Conservation (phyloP, 2,888 invertebrate species). For the Agonopterix subpropinquella region DNA sequence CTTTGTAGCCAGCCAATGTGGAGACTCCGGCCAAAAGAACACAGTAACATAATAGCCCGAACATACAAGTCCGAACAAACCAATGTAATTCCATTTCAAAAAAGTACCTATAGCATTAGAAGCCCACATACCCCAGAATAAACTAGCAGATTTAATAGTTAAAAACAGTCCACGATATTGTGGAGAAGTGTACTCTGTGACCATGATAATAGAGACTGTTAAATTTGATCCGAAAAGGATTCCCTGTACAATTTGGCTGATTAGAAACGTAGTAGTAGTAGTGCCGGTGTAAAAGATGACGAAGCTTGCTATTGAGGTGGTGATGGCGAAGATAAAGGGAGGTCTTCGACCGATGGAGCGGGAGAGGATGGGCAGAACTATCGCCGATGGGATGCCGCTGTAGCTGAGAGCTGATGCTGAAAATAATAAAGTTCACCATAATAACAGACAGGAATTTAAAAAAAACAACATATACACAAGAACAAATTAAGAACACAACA, state of each 20-base stretch:
- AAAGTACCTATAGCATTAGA: constrained; percentile 18
- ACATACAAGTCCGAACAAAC: constrained; percentile 11
- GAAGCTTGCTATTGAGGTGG: constrained; percentile 7
- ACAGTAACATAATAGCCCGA: constrained; percentile 10
- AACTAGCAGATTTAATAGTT: constrained; percentile 14
- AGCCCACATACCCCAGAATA: constrained; percentile 15
- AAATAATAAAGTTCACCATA: constrained; percentile 3
- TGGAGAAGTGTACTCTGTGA: constrained; percentile 17
- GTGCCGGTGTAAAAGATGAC: constrained; percentile 14
- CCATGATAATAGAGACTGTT: constrained; percentile 11
- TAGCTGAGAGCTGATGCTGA: constrained; percentile 17
- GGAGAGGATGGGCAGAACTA: constrained; percentile 11
- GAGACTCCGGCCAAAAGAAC: constrained; percentile 20
- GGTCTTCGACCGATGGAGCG: constrained; percentile 15
- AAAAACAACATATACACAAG: neutral
- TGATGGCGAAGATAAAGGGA: constrained; percentile 8
- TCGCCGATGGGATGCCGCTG: constrained; percentile 13
- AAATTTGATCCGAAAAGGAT: constrained; percentile 5
- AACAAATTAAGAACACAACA: no score
- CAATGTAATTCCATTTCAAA: constrained; percentile 17
- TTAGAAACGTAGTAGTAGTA: constrained; percentile 11
- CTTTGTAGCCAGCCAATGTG: constrained; percentile 19
- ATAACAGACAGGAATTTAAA: neutral
- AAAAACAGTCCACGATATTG: constrained; percentile 18
- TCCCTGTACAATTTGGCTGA: constrained; percentile 15